Conservation (phyloP, 2,888 invertebrate genomes). For the Portevinia maculata region DNA sequence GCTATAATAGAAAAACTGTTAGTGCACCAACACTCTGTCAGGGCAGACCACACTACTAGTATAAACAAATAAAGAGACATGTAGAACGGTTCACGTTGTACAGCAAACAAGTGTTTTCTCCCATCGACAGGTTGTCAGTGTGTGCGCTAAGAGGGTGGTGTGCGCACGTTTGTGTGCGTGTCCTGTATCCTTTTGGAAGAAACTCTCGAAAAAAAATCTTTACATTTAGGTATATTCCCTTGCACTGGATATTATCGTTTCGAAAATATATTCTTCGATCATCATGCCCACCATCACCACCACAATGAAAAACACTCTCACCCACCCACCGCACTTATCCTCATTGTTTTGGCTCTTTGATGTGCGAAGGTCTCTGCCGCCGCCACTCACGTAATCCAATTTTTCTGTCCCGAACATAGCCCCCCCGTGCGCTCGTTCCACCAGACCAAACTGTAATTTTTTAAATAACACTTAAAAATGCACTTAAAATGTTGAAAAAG, state of each 20-base stretch:
- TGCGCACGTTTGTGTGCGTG: conserved; percentile 31
- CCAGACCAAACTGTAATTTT: conserved; percentile 28
- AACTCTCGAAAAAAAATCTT: conserved; percentile 57
- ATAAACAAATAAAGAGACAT: conserved; percentile 64
- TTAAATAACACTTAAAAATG: conserved; percentile 67
- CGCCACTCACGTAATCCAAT: conserved; percentile 71
- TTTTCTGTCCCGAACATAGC: conserved; percentile 25
- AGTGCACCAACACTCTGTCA: conserved; percentile 41
- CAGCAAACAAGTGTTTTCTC: conserved; percentile 75
- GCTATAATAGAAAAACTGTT: conserved; percentile 37
- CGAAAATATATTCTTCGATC: conserved; percentile 45
- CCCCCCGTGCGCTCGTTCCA: conserved; percentile 14
- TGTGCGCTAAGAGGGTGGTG: conserved; percentile 26
- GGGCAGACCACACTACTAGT: conserved; percentile 38
- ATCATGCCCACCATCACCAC: conserved; percentile 33
- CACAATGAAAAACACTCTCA: conserved; percentile 11
- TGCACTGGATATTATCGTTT: conserved; percentile 44
- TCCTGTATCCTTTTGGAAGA: conserved; percentile 59
- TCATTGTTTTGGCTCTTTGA: conserved; percentile 69
- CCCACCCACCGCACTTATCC: conserved; percentile 53
- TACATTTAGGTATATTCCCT: conserved; percentile 34
- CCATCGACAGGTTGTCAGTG: not conserved
- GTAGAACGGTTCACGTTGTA: conserved; percentile 50
- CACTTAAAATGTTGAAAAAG: conserved; percentile 33
- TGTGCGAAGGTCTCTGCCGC: conserved; percentile 71